Base-by-base conservation (phyloP, 2,797 vertebrate species). In the Phrynocephalus guinanensis region DNA sequence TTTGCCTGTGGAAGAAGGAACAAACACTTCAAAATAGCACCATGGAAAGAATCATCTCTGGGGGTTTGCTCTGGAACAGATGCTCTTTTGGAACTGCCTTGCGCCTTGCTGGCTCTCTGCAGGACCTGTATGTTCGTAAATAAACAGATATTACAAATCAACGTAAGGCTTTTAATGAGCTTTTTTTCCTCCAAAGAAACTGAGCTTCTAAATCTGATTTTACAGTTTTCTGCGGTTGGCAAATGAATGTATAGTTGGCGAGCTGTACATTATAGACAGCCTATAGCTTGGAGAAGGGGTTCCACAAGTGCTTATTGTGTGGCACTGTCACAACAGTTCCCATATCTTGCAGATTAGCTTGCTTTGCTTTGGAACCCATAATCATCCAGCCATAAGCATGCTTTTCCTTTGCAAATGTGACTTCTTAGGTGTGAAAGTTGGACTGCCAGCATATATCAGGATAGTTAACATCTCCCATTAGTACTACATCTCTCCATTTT, bases 61-160 rank as follows among this genome's bases (percentile, higher is more conserved):
- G 33, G 24, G 50, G 13, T 52, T 38, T 24, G 15, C 22, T 75
- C 1, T 60, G 20, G 76, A 24, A 56, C 10, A 13, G 5, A 56
- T 28, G 18, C 10, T 52, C 73, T 44, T 50, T 26, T 16, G 20
- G 28, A 16, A 1, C 3, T 5, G 56, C 8, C 83, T n/a, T 18
- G 4, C 1, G 30, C 8, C 1, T 50, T 86, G 7, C 3, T 11
- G 44, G 13, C 33, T 44, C 0, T n/a, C 73, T 67, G 9, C 52
- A 11, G 5, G 11, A 15, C 85, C 22, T 80, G 78, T 80, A 72
- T 11, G 63, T 80, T 71, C 71, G 77, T 86, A 80, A 72, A 80
- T 73, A 80, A 72, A 86, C 50, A 22, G 33, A 73, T 80, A 8
- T 30, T 63, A 15, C 16, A n/a, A 48, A 63, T 13, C 24, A 38